Evolutionary conservation across 2,888 invertebrate species (phyloP).

Genomic region (Adelognathus sp.): DNA sequence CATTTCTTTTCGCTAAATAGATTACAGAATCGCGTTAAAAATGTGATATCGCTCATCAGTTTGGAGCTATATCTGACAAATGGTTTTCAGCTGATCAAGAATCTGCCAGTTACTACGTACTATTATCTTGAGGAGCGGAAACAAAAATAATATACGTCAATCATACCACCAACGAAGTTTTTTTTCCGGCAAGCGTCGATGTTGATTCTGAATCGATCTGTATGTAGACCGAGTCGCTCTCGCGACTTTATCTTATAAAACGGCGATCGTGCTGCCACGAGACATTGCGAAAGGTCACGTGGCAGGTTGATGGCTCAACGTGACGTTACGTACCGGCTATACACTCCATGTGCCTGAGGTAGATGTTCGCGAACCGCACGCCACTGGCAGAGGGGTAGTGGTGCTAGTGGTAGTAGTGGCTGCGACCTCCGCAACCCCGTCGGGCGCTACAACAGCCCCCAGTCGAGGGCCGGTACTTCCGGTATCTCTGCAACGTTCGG

Average conservation of each 20-base stretch:
- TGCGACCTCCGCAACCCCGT: neutral
- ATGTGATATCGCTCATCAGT: too few relatives aligned
- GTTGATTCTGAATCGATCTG: too few relatives aligned
- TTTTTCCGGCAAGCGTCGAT: too few relatives aligned
- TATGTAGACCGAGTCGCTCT: too few relatives aligned
- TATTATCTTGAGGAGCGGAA: too few relatives aligned
- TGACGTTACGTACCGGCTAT: slow-evolving; percentile 41
- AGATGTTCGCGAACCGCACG: slow-evolving; percentile 12
- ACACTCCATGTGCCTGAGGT: neutral
- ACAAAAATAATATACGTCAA: too few relatives aligned
- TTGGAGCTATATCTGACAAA: too few relatives aligned
- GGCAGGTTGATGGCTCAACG: slow-evolving; percentile 59
- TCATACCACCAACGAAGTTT: too few relatives aligned
- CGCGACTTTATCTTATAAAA: slow-evolving; percentile 16
- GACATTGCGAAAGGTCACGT: slow-evolving; percentile 48
- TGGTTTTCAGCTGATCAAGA: too few relatives aligned
- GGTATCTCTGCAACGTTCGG: neutral
- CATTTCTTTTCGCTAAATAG: too few relatives aligned
- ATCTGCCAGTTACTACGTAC: too few relatives aligned
- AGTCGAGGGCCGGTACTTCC: slow-evolving; percentile 24
- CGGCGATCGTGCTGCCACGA: slow-evolving; percentile 18
- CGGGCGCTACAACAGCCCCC: slow-evolving; percentile 6
- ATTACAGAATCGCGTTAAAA: too few relatives aligned
- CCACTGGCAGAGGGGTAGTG: neutral
- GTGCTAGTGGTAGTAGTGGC: neutral